phyloP scores from a whole-genome alignment of 2,113 vertebrate species.

The Hemiprocne comata region DNA sequence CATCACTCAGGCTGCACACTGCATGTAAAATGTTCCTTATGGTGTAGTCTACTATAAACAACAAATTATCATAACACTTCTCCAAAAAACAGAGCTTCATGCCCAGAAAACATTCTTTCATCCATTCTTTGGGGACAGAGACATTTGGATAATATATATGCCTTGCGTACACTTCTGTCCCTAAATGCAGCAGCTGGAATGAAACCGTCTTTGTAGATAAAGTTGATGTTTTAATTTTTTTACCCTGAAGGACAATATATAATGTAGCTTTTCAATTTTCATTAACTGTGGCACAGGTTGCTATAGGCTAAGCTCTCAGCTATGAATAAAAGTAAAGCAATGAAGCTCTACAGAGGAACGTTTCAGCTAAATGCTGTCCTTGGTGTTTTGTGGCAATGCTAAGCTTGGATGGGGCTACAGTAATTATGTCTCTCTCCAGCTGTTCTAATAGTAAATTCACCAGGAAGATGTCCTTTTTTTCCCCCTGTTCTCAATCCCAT shows the following conservation, averaged over 20 bases:
- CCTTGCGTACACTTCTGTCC: neutral
- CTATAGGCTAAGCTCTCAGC: conserved; percentile 18
- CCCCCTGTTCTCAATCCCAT: neutral
- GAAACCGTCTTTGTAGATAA: conserved; percentile 7
- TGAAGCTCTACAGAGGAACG: neutral
- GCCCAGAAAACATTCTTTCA: conserved; percentile 40
- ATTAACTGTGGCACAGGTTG: neutral
- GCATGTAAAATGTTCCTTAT: neutral
- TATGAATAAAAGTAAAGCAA: conserved; percentile 36
- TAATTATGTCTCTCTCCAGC: neutral
- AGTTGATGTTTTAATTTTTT: conserved; percentile 49
- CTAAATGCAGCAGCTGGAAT: conserved; percentile 29
- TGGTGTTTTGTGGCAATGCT: neutral
- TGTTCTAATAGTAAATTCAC: conserved; percentile 6
- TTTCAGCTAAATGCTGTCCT: neutral
- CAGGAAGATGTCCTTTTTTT: neutral
- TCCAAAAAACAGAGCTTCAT: neutral
- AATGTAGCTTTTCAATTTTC: conserved; percentile 41
- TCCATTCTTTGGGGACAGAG: conserved; percentile 20
- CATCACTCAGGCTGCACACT: neutral
- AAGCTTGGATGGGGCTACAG: neutral
- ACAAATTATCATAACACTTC: neutral
- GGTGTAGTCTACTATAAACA: neutral
- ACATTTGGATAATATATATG: conserved; percentile 17
- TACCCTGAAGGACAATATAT: conserved; percentile 21